A percentile compares a stretch with the other conserved stretches of the same genome.
Conservation (phyloP, 2,797 vertebrate species). For the Aselliscus stoliczkanus region DNA sequence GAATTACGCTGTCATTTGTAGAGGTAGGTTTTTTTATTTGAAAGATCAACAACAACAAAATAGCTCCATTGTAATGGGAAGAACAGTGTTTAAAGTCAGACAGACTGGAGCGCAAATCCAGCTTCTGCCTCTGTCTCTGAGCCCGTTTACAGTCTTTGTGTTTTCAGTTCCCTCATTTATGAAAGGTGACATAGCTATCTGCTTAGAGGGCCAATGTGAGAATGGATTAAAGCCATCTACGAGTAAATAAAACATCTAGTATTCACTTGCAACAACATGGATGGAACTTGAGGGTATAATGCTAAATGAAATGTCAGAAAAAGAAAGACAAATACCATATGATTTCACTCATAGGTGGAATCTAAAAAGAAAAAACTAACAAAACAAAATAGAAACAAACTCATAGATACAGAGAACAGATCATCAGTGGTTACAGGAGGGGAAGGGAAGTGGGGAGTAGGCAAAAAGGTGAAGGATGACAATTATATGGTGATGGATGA, state of each 20-base stretch:
- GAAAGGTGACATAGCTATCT: neutral
- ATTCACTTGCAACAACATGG: neutral
- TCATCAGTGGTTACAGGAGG: neutral
- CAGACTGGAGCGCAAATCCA: neutral
- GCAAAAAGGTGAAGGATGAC: neutral
- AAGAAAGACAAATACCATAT: neutral
- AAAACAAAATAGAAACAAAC: neutral
- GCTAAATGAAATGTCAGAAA: neutral
- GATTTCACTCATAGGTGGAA: neutral
- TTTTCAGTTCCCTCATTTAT: neutral
- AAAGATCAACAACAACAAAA: neutral
- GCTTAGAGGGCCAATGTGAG: neutral
- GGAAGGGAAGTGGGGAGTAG: neutral
- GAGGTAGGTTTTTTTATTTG: neutral
- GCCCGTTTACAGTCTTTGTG: neutral
- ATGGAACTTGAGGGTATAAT: neutral
- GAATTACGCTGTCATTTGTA: neutral
- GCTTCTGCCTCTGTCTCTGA: neutral
- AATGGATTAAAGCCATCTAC: neutral
- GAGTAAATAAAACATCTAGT: neutral
- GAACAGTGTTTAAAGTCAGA: neutral
- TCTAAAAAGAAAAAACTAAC: neutral
- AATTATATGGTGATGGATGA: neutral
- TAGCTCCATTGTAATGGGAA: neutral
- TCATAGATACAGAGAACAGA: neutral